Evolutionary conservation across 2,888 invertebrate genomes (phyloP), one percentile per base, ranked within the genome.

Genomic region (Philaethria dido): DNA sequence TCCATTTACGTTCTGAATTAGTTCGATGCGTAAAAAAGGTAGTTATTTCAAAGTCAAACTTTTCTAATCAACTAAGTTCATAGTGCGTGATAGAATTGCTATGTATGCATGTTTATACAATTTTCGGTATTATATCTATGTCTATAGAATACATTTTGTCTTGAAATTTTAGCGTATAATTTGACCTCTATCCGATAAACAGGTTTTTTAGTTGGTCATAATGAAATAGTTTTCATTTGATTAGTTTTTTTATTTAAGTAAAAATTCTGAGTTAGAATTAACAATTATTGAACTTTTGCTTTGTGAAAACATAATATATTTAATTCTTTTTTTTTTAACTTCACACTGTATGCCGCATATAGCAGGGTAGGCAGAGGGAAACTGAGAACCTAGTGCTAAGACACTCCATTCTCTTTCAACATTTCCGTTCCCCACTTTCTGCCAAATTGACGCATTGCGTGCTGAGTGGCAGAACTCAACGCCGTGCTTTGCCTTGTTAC

Each of bases 41-140:
- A n/a, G 14, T 25, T 50, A 50, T 29, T 22, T n/a, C 50, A 50
- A 25, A 50, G 25, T 50, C 8, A 50, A 50, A 25, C 25, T 50
- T 50, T 50, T 50, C n/a, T 25, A 50, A 50, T 50, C 25, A 29
- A 50, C 22, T 25, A 29, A 50, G n/a, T 50, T 50, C 25, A 14
- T 29, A 25, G 2, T 25, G 3, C 48, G 25, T 22, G 14, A 25
- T 25, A 25, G n/a, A 50, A n/a, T 50, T 29, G n/a, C 0, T 29
- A 8, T 25, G 29, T n/a, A 13, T 13, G 13, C n/a, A n/a, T n/a
- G n/a, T n/a, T n/a, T n/a, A n/a, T n/a, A n/a, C n/a, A n/a, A n/a
- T n/a, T n/a, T n/a, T n/a, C n/a, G n/a, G n/a, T n/a, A n/a, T n/a
- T 39, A 13, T 13, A 39, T 16, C 1, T 44, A 2, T 14, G 6